A percentile compares a stretch with the other conserved stretches of the same genome.
Conservation (phyloP, 2,888 invertebrate genomes). For the Leptarthrus brevirostris region DNA sequence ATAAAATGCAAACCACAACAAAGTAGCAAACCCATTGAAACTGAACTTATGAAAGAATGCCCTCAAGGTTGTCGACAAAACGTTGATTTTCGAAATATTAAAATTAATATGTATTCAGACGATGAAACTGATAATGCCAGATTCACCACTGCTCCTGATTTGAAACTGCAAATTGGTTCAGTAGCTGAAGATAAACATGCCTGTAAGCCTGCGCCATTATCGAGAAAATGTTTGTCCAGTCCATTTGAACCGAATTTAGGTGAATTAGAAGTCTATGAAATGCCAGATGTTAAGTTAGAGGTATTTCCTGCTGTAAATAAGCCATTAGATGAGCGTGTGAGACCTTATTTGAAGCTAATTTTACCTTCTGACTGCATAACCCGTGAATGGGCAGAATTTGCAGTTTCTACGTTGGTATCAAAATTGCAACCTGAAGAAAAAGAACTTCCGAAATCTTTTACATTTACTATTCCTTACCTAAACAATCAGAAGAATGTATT, state of each 20-base stretch:
- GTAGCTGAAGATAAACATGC: slow-evolving; percentile 50
- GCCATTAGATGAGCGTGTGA: slow-evolving; percentile 63
- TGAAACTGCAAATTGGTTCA: not conserved
- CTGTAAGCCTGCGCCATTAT: slow-evolving; percentile 64
- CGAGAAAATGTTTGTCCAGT: slow-evolving; percentile 61
- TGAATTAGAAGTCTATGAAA: slow-evolving; percentile 63
- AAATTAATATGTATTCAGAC: slow-evolving; percentile 5
- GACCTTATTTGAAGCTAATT: slow-evolving; percentile 64
- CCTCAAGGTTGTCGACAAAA: slow-evolving; percentile 45
- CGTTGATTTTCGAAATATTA: slow-evolving; percentile 33
- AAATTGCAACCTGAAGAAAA: slow-evolving; percentile 55
- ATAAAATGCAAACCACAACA: slow-evolving; percentile 60
- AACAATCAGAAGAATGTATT: slow-evolving; percentile 71
- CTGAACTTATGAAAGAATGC: not conserved
- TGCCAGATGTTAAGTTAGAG: slow-evolving; percentile 64
- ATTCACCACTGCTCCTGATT: not conserved
- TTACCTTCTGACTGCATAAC: slow-evolving; percentile 64
- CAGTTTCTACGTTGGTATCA: slow-evolving; percentile 62
- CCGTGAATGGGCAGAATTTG: slow-evolving; percentile 66
- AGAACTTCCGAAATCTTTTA: slow-evolving; percentile 65
- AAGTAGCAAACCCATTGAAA: slow-evolving; percentile 52
- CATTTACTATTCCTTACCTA: slow-evolving; percentile 72
- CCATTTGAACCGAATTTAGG: slow-evolving; percentile 59
- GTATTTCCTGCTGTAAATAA: slow-evolving; percentile 62
- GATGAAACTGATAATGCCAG: not conserved